phyloP scores from a whole-genome alignment of 1,140 invertebrate genomes.

The Bombus affinis region DNA sequence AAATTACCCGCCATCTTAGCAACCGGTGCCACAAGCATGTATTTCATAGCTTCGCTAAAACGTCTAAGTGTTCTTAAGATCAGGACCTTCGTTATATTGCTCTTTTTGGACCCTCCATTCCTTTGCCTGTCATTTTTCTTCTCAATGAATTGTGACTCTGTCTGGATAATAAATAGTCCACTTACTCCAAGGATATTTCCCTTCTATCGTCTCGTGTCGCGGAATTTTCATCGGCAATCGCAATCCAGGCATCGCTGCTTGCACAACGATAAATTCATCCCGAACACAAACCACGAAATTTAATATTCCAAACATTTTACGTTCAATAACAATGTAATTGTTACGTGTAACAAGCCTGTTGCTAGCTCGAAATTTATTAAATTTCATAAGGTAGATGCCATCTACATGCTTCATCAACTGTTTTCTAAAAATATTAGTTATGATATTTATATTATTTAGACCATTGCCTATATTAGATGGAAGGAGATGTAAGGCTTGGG shows the following conservation, averaged over 20 bases:
- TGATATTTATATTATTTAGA: neutral
- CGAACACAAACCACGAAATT: too few relatives aligned
- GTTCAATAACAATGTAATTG: too few relatives aligned
- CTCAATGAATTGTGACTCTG: slow-evolving; percentile 26
- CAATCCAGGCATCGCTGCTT: neutral
- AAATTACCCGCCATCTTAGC: neutral
- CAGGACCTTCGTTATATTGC: neutral
- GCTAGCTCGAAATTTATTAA: neutral
- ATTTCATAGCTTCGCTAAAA: neutral
- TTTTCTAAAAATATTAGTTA: neutral
- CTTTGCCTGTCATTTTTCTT: slow-evolving; percentile 10
- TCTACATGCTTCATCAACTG: neutral
- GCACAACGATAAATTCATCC: neutral
- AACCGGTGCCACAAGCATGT: neutral
- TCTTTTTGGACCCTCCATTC: neutral
- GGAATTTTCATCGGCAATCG: slow-evolving; percentile 16
- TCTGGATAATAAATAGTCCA: slow-evolving; percentile 24
- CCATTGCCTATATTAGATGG: neutral
- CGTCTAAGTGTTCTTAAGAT: neutral
- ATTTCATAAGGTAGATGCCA: neutral
- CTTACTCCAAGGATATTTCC: slow-evolving; percentile 24
- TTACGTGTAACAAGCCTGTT: neutral
- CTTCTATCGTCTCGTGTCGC: neutral
- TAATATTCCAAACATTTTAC: neutral
- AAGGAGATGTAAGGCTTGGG: too few relatives aligned